Percentiles rank a stretch among this genome's conserved stretches.
Evolutionary conservation across 2,113 vertebrate species (phyloP).

Genomic region (Pedetes capensis): DNA sequence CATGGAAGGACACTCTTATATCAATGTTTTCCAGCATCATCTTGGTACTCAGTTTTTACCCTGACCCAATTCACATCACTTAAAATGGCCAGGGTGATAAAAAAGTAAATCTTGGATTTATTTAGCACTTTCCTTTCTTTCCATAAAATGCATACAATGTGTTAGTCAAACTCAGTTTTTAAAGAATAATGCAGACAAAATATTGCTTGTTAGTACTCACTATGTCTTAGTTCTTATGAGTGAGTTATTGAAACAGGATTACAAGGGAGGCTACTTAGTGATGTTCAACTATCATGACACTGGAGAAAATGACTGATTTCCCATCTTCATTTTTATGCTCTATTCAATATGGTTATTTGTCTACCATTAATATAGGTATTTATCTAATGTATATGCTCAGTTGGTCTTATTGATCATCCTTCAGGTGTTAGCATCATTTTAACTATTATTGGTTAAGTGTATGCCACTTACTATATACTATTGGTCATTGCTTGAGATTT

Average conservation of each 20-base stretch:
- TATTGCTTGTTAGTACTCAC: not conserved
- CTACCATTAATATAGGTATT: not conserved
- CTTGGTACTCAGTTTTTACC: not conserved
- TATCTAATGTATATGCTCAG: not conserved
- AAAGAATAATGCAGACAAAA: conserved; percentile 9
- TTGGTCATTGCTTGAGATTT: not conserved
- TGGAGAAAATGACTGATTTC: not conserved
- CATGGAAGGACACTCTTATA: not conserved
- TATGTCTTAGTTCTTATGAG: not conserved
- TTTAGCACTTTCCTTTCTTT: conserved; percentile 23
- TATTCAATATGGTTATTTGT: not conserved
- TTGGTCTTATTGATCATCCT: not conserved
- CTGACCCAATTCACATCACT: not conserved
- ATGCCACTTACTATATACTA: not conserved
- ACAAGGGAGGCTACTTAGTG: not conserved
- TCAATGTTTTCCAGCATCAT: not conserved
- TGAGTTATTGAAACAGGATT: conserved; percentile 12
- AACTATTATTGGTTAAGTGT: not conserved
- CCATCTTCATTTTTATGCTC: not conserved
- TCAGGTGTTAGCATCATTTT: not conserved
- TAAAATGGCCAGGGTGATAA: not conserved
- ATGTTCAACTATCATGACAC: not conserved
- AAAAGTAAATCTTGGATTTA: conserved; percentile 19
- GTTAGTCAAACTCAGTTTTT: conserved; percentile 42
- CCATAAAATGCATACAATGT: not conserved